Percentiles rank a stretch among this genome's conserved stretches.
phyloP scores from a whole-genome alignment of 2,113 vertebrate genomes.

The Pangasianodon gigas region DNA sequence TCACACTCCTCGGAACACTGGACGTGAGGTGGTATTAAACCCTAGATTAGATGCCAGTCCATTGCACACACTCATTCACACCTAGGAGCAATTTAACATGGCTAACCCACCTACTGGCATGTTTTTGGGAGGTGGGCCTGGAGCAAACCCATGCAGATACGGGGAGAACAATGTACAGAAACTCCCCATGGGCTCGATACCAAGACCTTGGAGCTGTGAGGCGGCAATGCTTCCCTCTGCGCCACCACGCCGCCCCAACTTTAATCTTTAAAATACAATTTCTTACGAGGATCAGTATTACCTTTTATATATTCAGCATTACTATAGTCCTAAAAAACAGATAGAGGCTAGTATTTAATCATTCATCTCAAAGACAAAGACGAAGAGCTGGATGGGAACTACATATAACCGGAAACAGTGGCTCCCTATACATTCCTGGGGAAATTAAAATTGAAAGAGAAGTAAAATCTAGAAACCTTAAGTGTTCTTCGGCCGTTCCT shows the following conservation, averaged over 20 bases:
- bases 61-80: neutral
- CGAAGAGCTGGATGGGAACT: neutral
- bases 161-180: neutral
- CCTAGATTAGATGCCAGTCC: neutral
- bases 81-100: neutral
- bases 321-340: neutral
- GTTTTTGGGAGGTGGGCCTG: neutral
- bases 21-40: neutral
- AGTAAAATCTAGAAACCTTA: neutral
- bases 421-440: neutral
- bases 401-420: neutral
- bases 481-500: neutral
- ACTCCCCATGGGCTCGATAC: neutral
- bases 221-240: neutral
- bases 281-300: neutral
- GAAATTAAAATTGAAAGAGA: neutral
- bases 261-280: neutral
- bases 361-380: neutral
- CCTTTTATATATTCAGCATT: neutral
- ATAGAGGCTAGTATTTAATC: neutral
- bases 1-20: neutral
- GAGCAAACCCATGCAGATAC: neutral
- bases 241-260: neutral
- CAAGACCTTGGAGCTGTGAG: neutral
- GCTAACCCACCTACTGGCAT: neutral